Evolutionary conservation across 2,888 invertebrate species (phyloP).

Genomic region (Drosophila prolongata): DNA sequence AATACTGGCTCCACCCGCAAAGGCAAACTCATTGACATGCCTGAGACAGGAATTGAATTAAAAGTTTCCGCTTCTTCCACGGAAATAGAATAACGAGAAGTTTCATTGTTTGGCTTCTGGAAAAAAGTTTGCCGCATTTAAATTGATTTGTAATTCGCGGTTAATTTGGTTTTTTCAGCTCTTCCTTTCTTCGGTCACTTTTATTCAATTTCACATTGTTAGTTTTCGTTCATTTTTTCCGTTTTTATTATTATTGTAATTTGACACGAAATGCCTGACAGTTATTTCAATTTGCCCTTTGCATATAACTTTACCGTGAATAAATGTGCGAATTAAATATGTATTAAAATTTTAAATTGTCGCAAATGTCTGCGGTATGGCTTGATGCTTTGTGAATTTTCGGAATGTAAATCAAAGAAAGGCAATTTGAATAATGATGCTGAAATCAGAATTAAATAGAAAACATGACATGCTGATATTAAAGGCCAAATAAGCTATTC

Average conservation of each 20-base stretch:
- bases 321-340: slow-evolving; percentile 53
- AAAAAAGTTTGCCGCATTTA: slow-evolving; percentile 57
- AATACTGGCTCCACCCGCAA: slow-evolving; percentile 12
- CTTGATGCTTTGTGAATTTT: slow-evolving; percentile 24
- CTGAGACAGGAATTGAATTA: slow-evolving; percentile 76
- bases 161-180: slow-evolving; percentile 56
- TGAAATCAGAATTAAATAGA: slow-evolving; percentile 14
- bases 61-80: slow-evolving; percentile 55
- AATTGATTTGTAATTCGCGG: slow-evolving; percentile 78
- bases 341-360: slow-evolving; percentile 59
- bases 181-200: slow-evolving; percentile 25
- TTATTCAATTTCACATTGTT: slow-evolving; percentile 54
- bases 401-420: slow-evolving; percentile 32
- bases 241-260: slow-evolving; percentile 62
- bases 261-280: slow-evolving; percentile 68
- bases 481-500: slow-evolving; percentile 11
- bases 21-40: slow-evolving; percentile 66
- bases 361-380: slow-evolving; percentile 41
- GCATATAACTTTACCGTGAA: slow-evolving; percentile 9
- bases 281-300: slow-evolving; percentile 38
- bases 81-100: slow-evolving; percentile 48
- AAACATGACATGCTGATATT: slow-evolving; percentile 3
- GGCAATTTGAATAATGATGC: slow-evolving; percentile 33
- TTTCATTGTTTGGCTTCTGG: slow-evolving; percentile 38
- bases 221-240: slow-evolving; percentile 22